A percentile compares a stretch with the other conserved stretches of the same genome.
These are phyloP conservation scores for Homarus gammarus DNA, from an alignment of 2,888 invertebrate species.

Conservation along the genomic window DNA sequence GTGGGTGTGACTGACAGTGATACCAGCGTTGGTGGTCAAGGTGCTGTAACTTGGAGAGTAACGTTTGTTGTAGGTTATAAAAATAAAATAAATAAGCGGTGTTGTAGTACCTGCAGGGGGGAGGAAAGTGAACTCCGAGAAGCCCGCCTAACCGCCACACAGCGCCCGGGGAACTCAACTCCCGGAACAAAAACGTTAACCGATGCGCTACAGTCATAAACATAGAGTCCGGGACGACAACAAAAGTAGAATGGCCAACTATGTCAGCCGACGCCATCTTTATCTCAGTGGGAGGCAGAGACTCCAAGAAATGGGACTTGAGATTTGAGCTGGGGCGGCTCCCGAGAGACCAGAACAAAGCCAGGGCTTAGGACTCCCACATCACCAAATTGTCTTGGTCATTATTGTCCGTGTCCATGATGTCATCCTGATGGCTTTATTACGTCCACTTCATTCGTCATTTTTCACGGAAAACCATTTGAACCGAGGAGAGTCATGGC, in stretches of 20 bases:
- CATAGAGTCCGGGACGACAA: not conserved
- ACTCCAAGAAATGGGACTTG: slow-evolving; percentile 22
- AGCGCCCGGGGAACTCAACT: not conserved
- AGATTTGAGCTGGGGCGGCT: not conserved
- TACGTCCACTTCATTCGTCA: slow-evolving; percentile 37
- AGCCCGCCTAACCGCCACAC: too few species aligned
- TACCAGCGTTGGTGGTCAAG: too few species aligned
- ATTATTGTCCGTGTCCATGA: slow-evolving; percentile 44
- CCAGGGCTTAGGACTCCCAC: slow-evolving; percentile 10
- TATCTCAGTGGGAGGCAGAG: slow-evolving; percentile 16
- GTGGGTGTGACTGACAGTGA: too few species aligned
- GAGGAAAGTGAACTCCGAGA: too few species aligned
- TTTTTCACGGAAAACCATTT: slow-evolving; percentile 42
- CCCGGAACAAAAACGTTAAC: not conserved
- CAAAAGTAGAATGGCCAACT: not conserved
- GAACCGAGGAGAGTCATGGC: not conserved
- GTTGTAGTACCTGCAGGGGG: too few species aligned
- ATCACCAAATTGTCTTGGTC: not conserved
- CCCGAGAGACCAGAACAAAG: slow-evolving; percentile 6
- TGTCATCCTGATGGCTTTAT: slow-evolving; percentile 61
- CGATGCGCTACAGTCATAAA: slow-evolving; percentile 16
- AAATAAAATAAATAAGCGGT: too few species aligned
- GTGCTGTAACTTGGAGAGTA: too few species aligned
- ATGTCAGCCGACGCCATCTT: slow-evolving; percentile 27
- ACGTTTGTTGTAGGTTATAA: too few species aligned